Percentiles rank a stretch among this genome's conserved stretches.
Evolutionary conservation across 2,113 vertebrate species (phyloP).

Genomic region (Crotalus tigris): DNA sequence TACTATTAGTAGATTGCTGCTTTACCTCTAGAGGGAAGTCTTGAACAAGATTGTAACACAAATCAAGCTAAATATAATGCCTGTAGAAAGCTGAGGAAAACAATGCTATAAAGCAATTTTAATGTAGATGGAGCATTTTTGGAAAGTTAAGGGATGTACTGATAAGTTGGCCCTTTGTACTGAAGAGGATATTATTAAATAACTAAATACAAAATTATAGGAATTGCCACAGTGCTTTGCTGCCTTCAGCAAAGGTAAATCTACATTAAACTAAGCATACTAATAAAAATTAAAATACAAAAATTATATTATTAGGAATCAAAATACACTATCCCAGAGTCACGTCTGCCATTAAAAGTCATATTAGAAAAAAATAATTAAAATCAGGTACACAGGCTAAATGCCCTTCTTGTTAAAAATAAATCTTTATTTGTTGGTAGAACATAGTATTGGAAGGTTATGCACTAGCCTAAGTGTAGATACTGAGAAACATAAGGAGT

Average conservation of each 20-base stretch:
- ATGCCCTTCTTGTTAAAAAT: not conserved
- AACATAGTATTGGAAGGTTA: not conserved
- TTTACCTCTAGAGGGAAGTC: conserved; percentile 16
- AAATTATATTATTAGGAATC: not conserved
- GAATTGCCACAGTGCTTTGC: not conserved
- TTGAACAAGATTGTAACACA: not conserved
- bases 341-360: not conserved
- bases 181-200: not conserved
- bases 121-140: not conserved
- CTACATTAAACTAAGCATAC: not conserved
- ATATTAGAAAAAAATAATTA: not conserved
- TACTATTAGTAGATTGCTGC: not conserved
- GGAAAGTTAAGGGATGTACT: not conserved
- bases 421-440: not conserved
- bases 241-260: not conserved
- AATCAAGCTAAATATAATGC: not conserved
- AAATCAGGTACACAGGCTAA: not conserved
- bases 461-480: not conserved
- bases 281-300: not conserved
- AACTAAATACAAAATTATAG: not conserved
- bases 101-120: not conserved
- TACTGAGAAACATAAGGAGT: not conserved
- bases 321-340: not conserved
- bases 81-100: not conserved
- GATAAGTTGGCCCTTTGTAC: not conserved